Evolutionary conservation across 2,797 vertebrate species (phyloP).

Genomic region (Tapirus indicus): DNA sequence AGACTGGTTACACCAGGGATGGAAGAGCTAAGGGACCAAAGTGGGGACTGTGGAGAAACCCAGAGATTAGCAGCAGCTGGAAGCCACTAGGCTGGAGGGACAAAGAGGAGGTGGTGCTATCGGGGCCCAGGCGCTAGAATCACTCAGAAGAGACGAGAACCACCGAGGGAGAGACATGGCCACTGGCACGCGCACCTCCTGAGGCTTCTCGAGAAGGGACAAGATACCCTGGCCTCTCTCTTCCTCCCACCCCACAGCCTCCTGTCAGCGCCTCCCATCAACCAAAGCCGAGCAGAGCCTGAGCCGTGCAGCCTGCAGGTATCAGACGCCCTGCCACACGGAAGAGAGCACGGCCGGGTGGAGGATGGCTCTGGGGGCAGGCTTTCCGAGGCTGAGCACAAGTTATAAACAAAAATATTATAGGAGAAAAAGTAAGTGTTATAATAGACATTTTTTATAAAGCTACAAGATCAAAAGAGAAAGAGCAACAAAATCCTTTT

Average conservation of each 20-base stretch:
- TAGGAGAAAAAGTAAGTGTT: background rate
- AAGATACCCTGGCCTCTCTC: background rate
- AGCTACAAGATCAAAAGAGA: background rate
- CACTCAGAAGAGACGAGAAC: background rate
- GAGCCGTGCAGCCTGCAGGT: background rate
- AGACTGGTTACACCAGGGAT: background rate
- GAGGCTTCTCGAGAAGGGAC: background rate
- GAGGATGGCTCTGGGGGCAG: background rate
- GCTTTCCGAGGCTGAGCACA: background rate
- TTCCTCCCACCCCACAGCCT: background rate
- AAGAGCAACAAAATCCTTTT: background rate
- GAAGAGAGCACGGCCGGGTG: background rate
- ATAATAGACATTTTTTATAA: background rate
- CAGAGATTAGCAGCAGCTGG: background rate
- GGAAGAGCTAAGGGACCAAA: background rate
- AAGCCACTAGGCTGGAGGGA: background rate
- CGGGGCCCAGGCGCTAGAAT: background rate
- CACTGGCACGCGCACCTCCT: rapidly evolving
- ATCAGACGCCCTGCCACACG: rapidly evolving
- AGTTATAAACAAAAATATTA: background rate
- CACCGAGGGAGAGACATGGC: no score
- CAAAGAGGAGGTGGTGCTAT: background rate
- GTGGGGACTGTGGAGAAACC: background rate
- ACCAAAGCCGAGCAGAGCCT: background rate
- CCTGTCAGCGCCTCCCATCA: background rate